phyloP scores from a whole-genome alignment of 2,888 invertebrate species.

The Aspidapion aeneum region DNA sequence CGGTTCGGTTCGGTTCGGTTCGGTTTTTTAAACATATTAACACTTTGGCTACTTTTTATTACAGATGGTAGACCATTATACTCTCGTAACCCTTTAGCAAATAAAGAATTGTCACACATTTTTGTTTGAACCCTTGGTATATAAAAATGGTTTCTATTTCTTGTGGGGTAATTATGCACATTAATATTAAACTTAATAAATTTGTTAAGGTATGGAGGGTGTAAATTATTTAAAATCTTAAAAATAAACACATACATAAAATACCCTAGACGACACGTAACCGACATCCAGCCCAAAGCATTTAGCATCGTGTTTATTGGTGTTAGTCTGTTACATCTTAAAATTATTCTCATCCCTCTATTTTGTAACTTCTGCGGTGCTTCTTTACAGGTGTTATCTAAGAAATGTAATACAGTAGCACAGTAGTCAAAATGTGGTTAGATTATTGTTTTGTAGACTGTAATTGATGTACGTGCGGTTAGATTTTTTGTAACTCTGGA shows the following conservation, averaged over 20 bases:
- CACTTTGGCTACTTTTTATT: no score
- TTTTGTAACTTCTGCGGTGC: no score
- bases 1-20: background rate
- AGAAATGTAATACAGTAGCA: constrained; percentile 5
- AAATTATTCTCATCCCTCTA: no score
- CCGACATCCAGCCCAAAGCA: constrained; percentile 3
- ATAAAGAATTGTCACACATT: constrained; percentile 1
- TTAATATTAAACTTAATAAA: constrained; percentile 1
- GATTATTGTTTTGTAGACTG: constrained; percentile 6
- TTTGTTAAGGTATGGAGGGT: constrained; percentile 3
- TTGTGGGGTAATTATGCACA: constrained; percentile 8
- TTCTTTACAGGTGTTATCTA: background rate
- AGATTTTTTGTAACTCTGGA: background rate
- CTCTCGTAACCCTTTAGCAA: constrained; percentile 1
- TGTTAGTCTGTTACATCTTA: no score
- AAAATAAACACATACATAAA: constrained; percentile 1
- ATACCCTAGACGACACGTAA: background rate
- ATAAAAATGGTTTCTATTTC: constrained; percentile 2
- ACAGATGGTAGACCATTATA: constrained; percentile 1
- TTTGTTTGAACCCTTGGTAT: background rate
- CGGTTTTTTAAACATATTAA: no score
- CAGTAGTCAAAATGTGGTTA: constrained; percentile 10
- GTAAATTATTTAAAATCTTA: background rate
- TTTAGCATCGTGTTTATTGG: no score
- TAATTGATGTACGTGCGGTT: background rate